Evolutionary conservation across 2,888 invertebrate species (phyloP).

Genomic region (Cyclophora albipunctata): DNA sequence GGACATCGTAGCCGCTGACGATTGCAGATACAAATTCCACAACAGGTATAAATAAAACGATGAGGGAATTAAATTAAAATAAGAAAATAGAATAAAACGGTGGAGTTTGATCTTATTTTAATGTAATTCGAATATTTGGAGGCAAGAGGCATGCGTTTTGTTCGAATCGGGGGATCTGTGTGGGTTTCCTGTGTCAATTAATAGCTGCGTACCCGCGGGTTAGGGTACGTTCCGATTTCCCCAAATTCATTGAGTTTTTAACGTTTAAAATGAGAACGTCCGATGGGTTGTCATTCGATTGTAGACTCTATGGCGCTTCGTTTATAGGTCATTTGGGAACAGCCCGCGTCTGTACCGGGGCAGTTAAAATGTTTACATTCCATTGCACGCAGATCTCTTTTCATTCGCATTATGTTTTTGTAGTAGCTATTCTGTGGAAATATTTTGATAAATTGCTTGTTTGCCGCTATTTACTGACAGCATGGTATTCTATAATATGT

Average conservation of each 20-base stretch:
- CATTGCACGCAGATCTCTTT: conserved; percentile 63
- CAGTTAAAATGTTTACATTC: conserved; percentile 20
- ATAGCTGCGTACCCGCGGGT: not conserved
- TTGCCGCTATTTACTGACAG: conserved; percentile 28
- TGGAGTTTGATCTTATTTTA: conserved; percentile 62
- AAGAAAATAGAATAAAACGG: conserved; percentile 39
- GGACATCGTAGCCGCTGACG: conserved; percentile 98
- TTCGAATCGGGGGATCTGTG: conserved; percentile 58
- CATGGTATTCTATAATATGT: conserved; percentile 24
- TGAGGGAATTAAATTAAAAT: conserved; percentile 70
- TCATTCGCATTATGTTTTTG: conserved; percentile 51
- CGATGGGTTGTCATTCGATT: not conserved
- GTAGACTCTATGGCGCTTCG: not conserved
- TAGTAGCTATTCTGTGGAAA: conserved; percentile 29
- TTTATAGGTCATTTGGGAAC: conserved; percentile 1
- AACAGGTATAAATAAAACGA: conserved; percentile 82
- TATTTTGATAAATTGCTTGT: conserved; percentile 33
- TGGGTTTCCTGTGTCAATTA: conserved; percentile 14
- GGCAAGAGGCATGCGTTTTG: conserved; percentile 82
- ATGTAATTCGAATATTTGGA: conserved; percentile 64
- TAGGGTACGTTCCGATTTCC: not conserved
- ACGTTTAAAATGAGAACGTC: too few species aligned
- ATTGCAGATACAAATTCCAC: conserved; percentile 96
- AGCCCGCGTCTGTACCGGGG: conserved; percentile 5
- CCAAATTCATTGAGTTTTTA: not conserved